Conservation (phyloP, 1,140 invertebrate genomes). For the Phocides pigmalion region DNA sequence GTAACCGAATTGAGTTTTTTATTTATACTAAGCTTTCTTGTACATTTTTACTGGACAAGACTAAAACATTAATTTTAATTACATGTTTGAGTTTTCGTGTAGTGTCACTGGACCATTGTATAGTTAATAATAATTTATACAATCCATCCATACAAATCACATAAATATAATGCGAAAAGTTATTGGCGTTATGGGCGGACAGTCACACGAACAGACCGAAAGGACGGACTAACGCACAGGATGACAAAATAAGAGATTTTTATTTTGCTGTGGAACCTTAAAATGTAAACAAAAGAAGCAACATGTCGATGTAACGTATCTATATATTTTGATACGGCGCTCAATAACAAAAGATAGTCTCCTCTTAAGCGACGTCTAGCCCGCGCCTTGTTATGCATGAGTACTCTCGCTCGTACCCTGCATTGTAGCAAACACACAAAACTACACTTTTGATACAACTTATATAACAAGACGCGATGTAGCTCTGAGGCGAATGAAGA, state of each 20-base stretch:
- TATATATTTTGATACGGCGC: conserved; percentile 18
- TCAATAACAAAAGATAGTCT: conserved; percentile 24
- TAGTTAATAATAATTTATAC: no score
- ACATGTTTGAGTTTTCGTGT: no score
- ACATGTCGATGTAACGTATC: neutral
- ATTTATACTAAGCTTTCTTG: no score
- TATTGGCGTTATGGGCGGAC: no score
- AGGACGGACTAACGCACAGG: no score
- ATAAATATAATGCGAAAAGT: no score
- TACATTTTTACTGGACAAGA: no score
- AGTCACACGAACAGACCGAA: no score
- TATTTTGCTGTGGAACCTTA: neutral
- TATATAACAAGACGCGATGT: conserved; percentile 12
- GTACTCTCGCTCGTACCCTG: conserved; percentile 1
- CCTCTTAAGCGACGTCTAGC: conserved; percentile 8
- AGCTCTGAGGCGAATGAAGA: conserved; percentile 3
- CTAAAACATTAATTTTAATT: no score
- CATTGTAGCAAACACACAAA: conserved; percentile 15
- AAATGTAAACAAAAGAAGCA: conserved; percentile 19
- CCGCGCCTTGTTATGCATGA: conserved; percentile 14
- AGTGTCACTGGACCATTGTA: no score
- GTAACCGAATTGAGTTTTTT: no score
- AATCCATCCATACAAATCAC: no score
- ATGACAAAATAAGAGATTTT: neutral
- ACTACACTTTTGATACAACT: conserved; percentile 8